Percentiles rank a stretch among this genome's conserved stretches.
phyloP scores from a whole-genome alignment of 2,113 vertebrate species.

The Bubo blakistoni region DNA sequence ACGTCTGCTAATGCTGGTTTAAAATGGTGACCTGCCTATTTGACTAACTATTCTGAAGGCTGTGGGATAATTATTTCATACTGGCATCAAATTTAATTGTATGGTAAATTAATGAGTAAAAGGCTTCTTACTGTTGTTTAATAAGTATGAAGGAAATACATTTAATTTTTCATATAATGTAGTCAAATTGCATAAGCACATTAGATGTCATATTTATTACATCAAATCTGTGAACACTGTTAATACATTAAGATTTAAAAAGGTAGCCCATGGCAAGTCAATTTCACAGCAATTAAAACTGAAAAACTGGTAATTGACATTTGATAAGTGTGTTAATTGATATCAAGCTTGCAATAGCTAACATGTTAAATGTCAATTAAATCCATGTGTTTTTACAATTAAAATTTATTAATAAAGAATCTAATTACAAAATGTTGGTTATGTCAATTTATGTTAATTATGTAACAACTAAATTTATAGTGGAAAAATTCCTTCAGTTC shows the following conservation, averaged over 20 bases:
- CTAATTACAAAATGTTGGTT: conserved; percentile 61
- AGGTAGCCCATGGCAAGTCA: conserved; percentile 63
- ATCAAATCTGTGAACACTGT: conserved; percentile 45
- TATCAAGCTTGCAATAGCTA: conserved; percentile 63
- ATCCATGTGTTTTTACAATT: conserved; percentile 65
- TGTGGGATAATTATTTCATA: not conserved
- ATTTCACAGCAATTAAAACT: conserved; percentile 75
- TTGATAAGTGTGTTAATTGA: conserved; percentile 75
- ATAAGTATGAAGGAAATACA: conserved; percentile 27
- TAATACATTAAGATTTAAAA: conserved; percentile 71
- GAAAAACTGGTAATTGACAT: conserved; percentile 72
- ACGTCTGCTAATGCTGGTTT: not conserved
- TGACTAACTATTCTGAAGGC: not conserved
- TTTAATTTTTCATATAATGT: conserved; percentile 4
- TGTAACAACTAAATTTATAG: not conserved
- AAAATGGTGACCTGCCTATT: not conserved
- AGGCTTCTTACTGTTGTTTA: not conserved
- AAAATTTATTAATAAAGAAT: conserved; percentile 72
- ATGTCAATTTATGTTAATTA: conserved; percentile 53
- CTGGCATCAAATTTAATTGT: not conserved
- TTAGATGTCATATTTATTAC: conserved; percentile 50
- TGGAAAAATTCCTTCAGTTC: not conserved
- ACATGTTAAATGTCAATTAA: conserved; percentile 74
- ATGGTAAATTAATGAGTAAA: conserved; percentile 23
- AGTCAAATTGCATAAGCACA: conserved; percentile 26